phyloP scores from a whole-genome alignment of 2,888 invertebrate species.

The Sinopyrophorus schimmeli region DNA sequence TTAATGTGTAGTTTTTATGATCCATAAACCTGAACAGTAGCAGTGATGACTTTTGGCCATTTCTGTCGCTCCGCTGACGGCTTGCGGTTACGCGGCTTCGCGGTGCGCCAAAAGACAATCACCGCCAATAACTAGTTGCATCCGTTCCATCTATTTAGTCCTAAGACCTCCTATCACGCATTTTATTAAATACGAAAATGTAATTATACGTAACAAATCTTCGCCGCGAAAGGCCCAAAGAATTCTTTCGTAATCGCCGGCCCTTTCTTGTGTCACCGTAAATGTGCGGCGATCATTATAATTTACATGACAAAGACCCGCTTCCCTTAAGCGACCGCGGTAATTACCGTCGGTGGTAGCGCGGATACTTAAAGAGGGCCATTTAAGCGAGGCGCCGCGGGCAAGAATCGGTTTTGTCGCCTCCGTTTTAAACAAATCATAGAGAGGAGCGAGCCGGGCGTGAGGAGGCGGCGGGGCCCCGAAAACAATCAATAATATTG shows the following conservation, averaged over 20 bases:
- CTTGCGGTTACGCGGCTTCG: constrained; percentile 22
- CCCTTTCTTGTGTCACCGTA: constrained; percentile 25
- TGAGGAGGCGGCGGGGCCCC: constrained; percentile 52
- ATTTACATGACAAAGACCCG: constrained; percentile 42
- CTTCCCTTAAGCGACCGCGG: constrained; percentile 33
- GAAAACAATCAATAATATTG: constrained; percentile 61
- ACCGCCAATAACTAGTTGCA: too few species aligned
- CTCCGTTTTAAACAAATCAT: constrained; percentile 45
- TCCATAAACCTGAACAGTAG: constrained; percentile 38
- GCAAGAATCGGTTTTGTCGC: constrained; percentile 39
- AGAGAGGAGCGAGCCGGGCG: too few species aligned
- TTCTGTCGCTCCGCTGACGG: constrained; percentile 28
- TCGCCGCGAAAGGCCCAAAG: constrained; percentile 15
- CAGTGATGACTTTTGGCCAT: constrained; percentile 33
- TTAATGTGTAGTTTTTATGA: constrained; percentile 34
- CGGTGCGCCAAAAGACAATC: neutral
- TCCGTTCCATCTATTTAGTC: constrained; percentile 3
- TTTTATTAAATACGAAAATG: constrained; percentile 5
- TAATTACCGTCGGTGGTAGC: constrained; percentile 39
- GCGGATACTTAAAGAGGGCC: constrained; percentile 36
- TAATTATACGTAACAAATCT: constrained; percentile 20
- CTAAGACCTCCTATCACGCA: constrained; percentile 1
- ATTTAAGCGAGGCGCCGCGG: constrained; percentile 33
- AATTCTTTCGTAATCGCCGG: constrained; percentile 21
- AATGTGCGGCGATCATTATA: constrained; percentile 22